Percentiles rank a stretch among this genome's conserved stretches.
Conservation (phyloP, 2,888 invertebrate species). For the Dynastes maya region DNA sequence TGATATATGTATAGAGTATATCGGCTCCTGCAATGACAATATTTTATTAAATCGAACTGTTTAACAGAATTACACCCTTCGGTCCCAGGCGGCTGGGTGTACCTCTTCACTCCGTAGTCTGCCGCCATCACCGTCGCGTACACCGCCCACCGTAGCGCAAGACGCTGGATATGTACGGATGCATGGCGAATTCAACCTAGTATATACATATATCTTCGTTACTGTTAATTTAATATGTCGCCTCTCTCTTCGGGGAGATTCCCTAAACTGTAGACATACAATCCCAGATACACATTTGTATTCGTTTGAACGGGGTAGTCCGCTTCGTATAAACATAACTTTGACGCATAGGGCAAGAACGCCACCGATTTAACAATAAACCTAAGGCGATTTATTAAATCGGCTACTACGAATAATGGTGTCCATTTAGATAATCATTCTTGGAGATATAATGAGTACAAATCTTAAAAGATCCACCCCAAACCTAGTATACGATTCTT, state of each 20-base stretch:
- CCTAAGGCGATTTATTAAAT: slow-evolving; percentile 42
- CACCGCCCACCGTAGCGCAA: slow-evolving; percentile 14
- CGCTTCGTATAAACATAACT: slow-evolving; percentile 23
- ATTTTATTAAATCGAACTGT: slow-evolving; percentile 58
- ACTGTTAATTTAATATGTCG: slow-evolving; percentile 48
- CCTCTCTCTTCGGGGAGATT: slow-evolving; percentile 25
- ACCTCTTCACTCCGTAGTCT: slow-evolving; percentile 37
- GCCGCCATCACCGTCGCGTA: not conserved
- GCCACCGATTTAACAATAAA: slow-evolving; percentile 34
- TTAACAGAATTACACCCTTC: slow-evolving; percentile 56
- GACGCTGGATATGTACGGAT: slow-evolving; percentile 15
- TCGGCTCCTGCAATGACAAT: slow-evolving; percentile 58
- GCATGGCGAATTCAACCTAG: slow-evolving; percentile 24
- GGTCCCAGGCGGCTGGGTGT: slow-evolving; percentile 24
- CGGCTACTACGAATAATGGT: slow-evolving; percentile 32
- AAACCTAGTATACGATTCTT: not conserved
- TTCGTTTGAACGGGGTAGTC: slow-evolving; percentile 26
- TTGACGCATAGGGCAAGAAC: not conserved
- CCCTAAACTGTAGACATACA: slow-evolving; percentile 14
- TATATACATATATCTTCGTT: slow-evolving; percentile 48
- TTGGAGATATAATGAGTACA: slow-evolving; percentile 18
- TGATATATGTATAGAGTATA: slow-evolving; percentile 65
- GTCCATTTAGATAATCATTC: slow-evolving; percentile 40
- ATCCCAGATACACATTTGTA: slow-evolving; percentile 22
- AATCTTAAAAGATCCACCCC: not conserved